Percentiles rank a stretch among this genome's conserved stretches.
These are phyloP conservation scores for Lethrus apterus DNA, from an alignment of 1,140 invertebrate genomes.

Conservation along the genomic window DNA sequence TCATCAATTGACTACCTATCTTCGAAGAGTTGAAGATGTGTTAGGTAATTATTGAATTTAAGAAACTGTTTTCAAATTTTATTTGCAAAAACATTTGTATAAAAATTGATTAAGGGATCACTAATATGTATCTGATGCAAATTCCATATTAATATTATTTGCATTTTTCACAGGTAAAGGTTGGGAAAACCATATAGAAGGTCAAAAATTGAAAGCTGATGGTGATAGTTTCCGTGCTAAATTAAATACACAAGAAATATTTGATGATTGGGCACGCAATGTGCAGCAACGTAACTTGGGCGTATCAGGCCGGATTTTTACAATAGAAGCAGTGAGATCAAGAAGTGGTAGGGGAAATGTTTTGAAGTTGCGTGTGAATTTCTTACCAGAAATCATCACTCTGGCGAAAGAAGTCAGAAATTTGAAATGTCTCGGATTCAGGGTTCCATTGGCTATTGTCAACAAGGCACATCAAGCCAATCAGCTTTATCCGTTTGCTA, in stretches of 20 bases:
- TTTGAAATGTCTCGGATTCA: constrained; percentile 91
- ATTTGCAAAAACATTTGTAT: too few species aligned
- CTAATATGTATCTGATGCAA: too few species aligned
- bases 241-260: constrained; percentile 92
- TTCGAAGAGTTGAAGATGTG: constrained; percentile 95
- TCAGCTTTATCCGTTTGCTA: constrained; percentile 97
- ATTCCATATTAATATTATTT: constrained; percentile 8
- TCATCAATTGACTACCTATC: constrained; percentile 92
- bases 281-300: constrained; percentile 92
- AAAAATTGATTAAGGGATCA: too few species aligned
- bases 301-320: constrained; percentile 90
- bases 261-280: constrained; percentile 94
- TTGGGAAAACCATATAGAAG: constrained; percentile 99
- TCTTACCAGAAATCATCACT: constrained; percentile 96
- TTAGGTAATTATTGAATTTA: constrained; percentile 55
- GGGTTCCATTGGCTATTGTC: constrained; percentile 94
- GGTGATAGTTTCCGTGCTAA: constrained; percentile 96
- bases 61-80: not conserved
- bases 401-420: constrained; percentile 98
- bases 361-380: constrained; percentile 94
- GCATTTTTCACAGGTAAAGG: constrained; percentile 67
- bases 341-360: constrained; percentile 79
- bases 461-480: constrained; percentile 99
- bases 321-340: constrained; percentile 80
- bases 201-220: constrained; percentile 95